Evolutionary conservation across 2,113 vertebrate genomes (phyloP), one percentile per base, ranked within the genome.

Genomic region (Piaya cayana): DNA sequence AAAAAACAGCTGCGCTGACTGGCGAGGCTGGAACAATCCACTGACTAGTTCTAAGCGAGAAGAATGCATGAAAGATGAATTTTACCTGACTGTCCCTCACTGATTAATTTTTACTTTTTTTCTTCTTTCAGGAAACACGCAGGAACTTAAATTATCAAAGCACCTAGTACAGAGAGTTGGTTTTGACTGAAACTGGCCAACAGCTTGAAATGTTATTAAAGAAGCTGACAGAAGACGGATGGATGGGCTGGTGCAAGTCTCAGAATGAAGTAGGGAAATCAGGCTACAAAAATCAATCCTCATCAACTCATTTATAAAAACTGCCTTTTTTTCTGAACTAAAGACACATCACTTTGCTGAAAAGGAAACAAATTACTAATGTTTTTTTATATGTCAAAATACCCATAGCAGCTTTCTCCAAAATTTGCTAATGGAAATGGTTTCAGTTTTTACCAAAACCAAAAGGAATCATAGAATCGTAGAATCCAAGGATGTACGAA

Each of bases 151-250:
- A 87, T 91, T 90, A 85, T 56, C 78, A 79, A 78, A 94, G 74
- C 34, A 91, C 30, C 62, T 76, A 85, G 36, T 26, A 85, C 0
- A 3, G 23, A 5, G 27, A 76, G 58, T 69, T 62, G 88, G 45
- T 69, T 92, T 93, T 72, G 67, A 88, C 27, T 4, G 3, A 88
- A 94, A 95, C 42, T 80, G 82, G 67, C 17, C 85, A 94, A 90
- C 30, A 94, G 67, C 45, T 93, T 94, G 58, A 82, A 64, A 92
- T 76, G 53, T 85, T 85, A 93, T 79, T 93, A 72, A 85, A 85
- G 58, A 53, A 72, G 69, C 0, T 9, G 43, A 53, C n/a, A 52
- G 75, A 93, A 93, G 53, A 90, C 62, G 45, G 68, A 93, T 79
- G 43, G 70, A 96, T 77, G 65, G 78, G 42, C 36, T 76, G 45